Conservation (phyloP, 2,797 vertebrate species). For the Dendrocincla tyrannina region DNA sequence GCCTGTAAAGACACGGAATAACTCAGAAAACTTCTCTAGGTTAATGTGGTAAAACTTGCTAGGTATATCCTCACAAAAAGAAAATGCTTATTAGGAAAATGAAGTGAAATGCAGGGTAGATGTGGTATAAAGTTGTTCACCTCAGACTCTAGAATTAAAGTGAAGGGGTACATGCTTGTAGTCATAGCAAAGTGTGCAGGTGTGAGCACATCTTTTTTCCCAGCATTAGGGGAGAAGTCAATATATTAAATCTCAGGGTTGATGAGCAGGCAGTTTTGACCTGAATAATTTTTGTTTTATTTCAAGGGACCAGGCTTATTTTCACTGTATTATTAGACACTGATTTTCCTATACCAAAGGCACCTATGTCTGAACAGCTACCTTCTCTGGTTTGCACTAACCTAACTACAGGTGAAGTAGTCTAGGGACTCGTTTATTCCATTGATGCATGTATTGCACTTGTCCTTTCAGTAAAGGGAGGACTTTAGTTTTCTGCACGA, state of each 20-base stretch:
- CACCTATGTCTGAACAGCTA: background rate
- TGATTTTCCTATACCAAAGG: background rate
- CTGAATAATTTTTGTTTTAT: background rate
- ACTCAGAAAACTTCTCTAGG: background rate
- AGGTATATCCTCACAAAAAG: background rate
- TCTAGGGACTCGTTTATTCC: background rate
- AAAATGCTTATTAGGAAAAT: background rate
- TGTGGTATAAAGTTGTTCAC: background rate
- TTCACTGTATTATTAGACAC: background rate
- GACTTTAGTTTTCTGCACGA: background rate
- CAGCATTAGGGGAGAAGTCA: background rate
- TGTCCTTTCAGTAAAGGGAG: background rate
- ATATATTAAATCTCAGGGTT: background rate
- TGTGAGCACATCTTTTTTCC: background rate
- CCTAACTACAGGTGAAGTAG: background rate
- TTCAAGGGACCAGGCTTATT: background rate
- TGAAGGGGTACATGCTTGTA: background rate
- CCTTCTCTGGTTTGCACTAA: background rate
- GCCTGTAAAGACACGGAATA: background rate
- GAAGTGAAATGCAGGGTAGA: background rate
- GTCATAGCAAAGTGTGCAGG: background rate
- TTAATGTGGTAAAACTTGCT: constrained; percentile 7
- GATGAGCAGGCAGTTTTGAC: background rate
- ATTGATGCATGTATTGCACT: background rate
- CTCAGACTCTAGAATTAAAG: background rate